A percentile compares a stretch with the other conserved stretches of the same genome.
Conservation (phyloP, 2,113 vertebrate genomes). For the Kryptolebias marmoratus region DNA sequence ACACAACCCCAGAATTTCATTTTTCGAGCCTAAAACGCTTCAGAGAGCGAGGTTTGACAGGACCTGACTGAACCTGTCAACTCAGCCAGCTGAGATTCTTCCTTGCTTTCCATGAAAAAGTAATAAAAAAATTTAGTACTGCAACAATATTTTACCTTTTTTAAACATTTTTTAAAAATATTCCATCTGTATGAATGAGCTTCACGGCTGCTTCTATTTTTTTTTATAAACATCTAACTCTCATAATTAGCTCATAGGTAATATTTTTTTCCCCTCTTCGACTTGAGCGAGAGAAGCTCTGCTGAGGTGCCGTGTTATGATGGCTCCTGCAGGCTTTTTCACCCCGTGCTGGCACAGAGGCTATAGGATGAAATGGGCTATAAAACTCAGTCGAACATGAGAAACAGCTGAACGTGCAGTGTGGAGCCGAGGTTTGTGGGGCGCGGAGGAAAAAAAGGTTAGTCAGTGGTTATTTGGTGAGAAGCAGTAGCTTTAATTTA, state of each 20-base stretch:
- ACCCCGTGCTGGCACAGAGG: not conserved
- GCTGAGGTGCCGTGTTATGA: conserved; percentile 28
- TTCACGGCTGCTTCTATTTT: too few relatives aligned
- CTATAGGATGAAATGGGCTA: not conserved
- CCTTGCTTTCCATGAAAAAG: too few relatives aligned
- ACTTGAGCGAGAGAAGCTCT: conserved; percentile 37
- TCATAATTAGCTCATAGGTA: conserved; percentile 27
- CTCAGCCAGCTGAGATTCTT: too few relatives aligned
- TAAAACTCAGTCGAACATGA: conserved; percentile 39
- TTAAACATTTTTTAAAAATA: too few relatives aligned
- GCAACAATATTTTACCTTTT: not conserved
- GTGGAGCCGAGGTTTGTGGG: conserved; percentile 40
- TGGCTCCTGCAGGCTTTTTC: conserved; percentile 14
- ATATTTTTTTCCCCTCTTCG: not conserved
- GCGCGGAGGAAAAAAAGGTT: not conserved
- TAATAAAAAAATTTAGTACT: not conserved
- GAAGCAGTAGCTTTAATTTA: not conserved
- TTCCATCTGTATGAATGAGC: too few relatives aligned
- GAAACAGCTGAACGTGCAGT: conserved; percentile 34
- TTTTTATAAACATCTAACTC: conserved; percentile 33
- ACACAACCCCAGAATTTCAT: too few relatives aligned
- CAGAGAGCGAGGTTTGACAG: too few relatives aligned
- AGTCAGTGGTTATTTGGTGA: conserved; percentile 43
- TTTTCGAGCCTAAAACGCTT: too few relatives aligned
- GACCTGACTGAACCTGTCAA: too few relatives aligned